Base-by-base conservation (phyloP, 2,888 invertebrate genomes). In the Aricia artaxerxes region DNA sequence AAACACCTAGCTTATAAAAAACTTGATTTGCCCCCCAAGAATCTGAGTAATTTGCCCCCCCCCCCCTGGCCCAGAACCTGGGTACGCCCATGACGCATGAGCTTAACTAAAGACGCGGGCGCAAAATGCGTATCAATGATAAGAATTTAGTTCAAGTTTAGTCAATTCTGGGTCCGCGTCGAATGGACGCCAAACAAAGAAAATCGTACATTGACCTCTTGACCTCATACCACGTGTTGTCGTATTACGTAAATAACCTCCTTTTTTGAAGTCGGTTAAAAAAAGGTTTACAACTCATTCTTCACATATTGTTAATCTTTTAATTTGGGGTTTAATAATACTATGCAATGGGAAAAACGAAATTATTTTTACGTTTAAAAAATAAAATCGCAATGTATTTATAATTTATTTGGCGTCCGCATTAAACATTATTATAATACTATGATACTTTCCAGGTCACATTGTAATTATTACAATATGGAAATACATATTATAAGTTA, bases 181-280 rank as follows among this genome's bases (percentile, higher is more conserved):
- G 35, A 38, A 35, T 38, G 35, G 35, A 38, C 69, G 16, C 35
- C 13, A 38, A 35, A 64, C 31, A 64, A 69, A 38, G 16, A 69
- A 69, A 16, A 35, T 69, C 69, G 69, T 69, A 11, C 69, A 69
- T 69, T 69, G 69, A 69, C 35, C 69, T 38, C 31, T 61, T 24
- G n/a, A 57, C 61, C 61, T 24, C n/a, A 24, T 24, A 61, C 61
- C n/a, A 61, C 61, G 61, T 61, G 35, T 35, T 2, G 61, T 57
- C 57, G 16, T 57, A 16, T 57, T 57, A 57, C 57, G 16, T 57
- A 57, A 57, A 49, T 49, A 49, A 49, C 49, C 49, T 49, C 44
- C 6, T 7, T 44, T 49, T 49, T 49, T 49, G 9, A 49, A 49
- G 49, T 49, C 49, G 9, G 49, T 9, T 49, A 49, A 16, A 57